Evolutionary conservation across 2,888 invertebrate genomes (phyloP).

Genomic region (Criorhina ranunculi): DNA sequence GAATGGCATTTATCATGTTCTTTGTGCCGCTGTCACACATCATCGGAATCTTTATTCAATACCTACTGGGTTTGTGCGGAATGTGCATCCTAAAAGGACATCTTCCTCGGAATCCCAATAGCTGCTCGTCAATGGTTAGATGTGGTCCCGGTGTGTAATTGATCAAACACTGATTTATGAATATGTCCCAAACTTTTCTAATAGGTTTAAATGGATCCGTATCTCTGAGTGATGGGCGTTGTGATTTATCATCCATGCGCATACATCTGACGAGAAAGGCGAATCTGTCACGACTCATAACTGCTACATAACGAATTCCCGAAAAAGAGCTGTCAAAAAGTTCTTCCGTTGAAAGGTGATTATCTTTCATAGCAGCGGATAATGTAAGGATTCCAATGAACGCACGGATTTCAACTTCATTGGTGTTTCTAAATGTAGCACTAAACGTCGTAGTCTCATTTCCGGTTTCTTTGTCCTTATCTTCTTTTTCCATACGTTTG

Average conservation of each 20-base stretch:
- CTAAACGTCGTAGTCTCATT: slow-evolving; percentile 31
- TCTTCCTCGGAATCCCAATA: slow-evolving; percentile 21
- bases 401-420: slow-evolving; percentile 75
- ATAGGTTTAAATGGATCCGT: slow-evolving; percentile 36
- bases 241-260: slow-evolving; percentile 33
- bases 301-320: slow-evolving; percentile 73
- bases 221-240: slow-evolving; percentile 18
- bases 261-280: slow-evolving; percentile 41
- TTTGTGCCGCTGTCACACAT: slow-evolving; percentile 33
- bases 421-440: slow-evolving; percentile 54
- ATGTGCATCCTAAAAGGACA: slow-evolving; percentile 25
- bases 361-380: slow-evolving; percentile 77
- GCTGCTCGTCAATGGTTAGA: slow-evolving; percentile 51
- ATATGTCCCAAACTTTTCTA: slow-evolving; percentile 44
- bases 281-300: slow-evolving; percentile 61
- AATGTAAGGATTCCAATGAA: slow-evolving; percentile 77
- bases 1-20: slow-evolving; percentile 53
- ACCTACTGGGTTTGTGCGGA: slow-evolving; percentile 45
- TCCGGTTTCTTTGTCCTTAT: slow-evolving; percentile 25
- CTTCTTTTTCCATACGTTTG: no score
- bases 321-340: slow-evolving; percentile 73
- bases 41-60: neutral
- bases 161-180: slow-evolving; percentile 27
- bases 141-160: slow-evolving; percentile 41
- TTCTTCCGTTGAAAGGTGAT: slow-evolving; percentile 77